A percentile compares a stretch with the other conserved stretches of the same genome.
These are phyloP conservation scores for Pseudobourletiella spinata DNA, from an alignment of 1,140 invertebrate genomes.

Conservation along the genomic window DNA sequence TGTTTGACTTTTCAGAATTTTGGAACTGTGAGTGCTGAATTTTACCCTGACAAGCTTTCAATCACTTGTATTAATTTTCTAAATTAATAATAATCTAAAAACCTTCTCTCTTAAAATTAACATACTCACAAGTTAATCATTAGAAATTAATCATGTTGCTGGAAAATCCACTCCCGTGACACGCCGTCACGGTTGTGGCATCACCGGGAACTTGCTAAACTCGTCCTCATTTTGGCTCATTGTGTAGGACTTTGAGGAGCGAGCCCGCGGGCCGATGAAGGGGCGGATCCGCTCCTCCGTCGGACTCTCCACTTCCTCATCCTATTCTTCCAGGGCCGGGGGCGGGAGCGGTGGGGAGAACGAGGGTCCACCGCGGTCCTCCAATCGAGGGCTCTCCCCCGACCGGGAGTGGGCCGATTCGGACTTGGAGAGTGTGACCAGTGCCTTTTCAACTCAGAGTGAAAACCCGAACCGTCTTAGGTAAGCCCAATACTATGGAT, in stretches of 20 bases:
- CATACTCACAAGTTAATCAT: too few relatives aligned
- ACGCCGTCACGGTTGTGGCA: too few relatives aligned
- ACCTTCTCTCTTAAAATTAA: too few relatives aligned
- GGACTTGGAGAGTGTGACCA: constrained; percentile 75
- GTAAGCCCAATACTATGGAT: constrained; percentile 48
- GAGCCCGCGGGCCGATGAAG: constrained; percentile 56
- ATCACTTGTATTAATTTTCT: neutral
- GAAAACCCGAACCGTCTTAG: constrained; percentile 55
- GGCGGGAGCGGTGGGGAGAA: constrained; percentile 31
- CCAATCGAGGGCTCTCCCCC: constrained; percentile 32
- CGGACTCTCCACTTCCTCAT: constrained; percentile 31
- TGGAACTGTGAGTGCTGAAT: too few relatives aligned
- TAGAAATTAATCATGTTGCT: too few relatives aligned
- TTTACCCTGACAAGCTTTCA: neutral
- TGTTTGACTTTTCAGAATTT: too few relatives aligned
- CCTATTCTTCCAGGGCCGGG: constrained; percentile 34
- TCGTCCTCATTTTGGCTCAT: neutral
- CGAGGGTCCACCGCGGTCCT: constrained; percentile 23
- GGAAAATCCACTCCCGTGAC: too few relatives aligned
- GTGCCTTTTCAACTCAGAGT: constrained; percentile 84
- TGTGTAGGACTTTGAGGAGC: constrained; percentile 69
- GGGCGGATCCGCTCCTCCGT: constrained; percentile 47
- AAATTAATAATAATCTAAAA: too few relatives aligned
- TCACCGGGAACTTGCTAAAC: too few relatives aligned
- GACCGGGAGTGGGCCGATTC: constrained; percentile 61